Percentiles rank a stretch among this genome's conserved stretches.
Evolutionary conservation across 1,140 invertebrate species (phyloP).

Genomic region (Adoxophyes honmai): DNA sequence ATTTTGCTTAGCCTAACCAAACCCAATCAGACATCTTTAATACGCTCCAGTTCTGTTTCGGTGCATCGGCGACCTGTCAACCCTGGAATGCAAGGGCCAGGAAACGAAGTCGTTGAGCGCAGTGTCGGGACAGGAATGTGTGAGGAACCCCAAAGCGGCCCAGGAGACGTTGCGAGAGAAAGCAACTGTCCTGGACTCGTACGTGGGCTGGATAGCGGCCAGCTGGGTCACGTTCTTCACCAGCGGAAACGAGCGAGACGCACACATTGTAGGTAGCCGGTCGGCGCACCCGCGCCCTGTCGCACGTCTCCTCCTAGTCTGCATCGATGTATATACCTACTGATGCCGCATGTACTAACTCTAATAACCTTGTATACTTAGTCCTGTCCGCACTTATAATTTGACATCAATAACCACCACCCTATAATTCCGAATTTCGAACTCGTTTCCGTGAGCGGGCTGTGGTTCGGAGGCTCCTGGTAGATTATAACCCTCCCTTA

Average conservation of each 20-base stretch:
- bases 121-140: conserved; percentile 32
- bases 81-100: conserved; percentile 43
- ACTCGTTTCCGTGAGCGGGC: conserved; percentile 5
- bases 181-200: conserved; percentile 61
- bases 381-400: background rate
- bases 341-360: conserved; percentile 21
- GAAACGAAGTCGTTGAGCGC: conserved; percentile 21
- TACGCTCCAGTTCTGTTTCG: conserved; percentile 63
- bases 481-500: background rate
- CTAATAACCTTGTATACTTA: background rate
- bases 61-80: conserved; percentile 69
- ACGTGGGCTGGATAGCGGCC: conserved; percentile 62
- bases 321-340: too few species aligned
- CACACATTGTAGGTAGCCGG: conserved; percentile 61
- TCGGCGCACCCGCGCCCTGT: conserved; percentile 12
- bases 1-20: conserved; percentile 32
- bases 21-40: conserved; percentile 34
- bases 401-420: background rate
- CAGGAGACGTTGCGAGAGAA: conserved; percentile 50
- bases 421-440: conserved; percentile 2
- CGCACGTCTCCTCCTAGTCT: conserved; percentile 26
- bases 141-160: conserved; percentile 46
- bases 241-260: conserved; percentile 49
- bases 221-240: conserved; percentile 67
- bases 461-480: background rate